These are phyloP conservation scores for Trogon melanurus DNA, from an alignment of 2,113 vertebrate genomes.

Conservation along the genomic window DNA sequence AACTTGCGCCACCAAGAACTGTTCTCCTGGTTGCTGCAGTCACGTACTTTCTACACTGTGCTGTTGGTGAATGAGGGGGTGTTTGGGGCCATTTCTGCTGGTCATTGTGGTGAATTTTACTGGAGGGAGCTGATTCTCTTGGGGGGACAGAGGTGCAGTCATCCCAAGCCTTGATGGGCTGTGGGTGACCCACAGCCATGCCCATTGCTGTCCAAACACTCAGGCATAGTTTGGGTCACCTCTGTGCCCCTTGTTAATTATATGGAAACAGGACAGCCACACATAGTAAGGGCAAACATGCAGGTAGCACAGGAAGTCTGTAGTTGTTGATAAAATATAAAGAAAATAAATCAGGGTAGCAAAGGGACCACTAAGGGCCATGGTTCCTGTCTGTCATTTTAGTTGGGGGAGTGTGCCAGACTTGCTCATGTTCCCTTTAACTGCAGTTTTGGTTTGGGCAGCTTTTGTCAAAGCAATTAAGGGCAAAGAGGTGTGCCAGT, in stretches of 20 bases:
- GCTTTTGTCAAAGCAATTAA: background rate
- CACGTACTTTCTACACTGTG: rapidly evolving
- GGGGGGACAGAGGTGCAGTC: background rate
- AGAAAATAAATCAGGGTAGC: background rate
- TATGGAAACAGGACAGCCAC: background rate
- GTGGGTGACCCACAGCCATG: background rate
- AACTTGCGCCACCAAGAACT: background rate
- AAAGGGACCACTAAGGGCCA: background rate
- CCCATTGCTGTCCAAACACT: background rate
- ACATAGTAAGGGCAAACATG: background rate
- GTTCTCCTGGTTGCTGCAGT: background rate
- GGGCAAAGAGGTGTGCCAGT: background rate
- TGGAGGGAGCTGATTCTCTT: background rate
- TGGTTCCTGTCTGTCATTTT: background rate
- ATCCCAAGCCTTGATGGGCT: background rate
- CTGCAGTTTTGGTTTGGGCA: background rate
- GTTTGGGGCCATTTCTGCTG: background rate
- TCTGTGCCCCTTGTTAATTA: background rate
- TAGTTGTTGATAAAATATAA: background rate
- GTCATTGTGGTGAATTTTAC: background rate
- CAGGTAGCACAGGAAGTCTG: background rate
- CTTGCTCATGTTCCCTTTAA: background rate
- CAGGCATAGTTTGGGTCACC: background rate
- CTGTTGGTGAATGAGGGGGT: background rate
- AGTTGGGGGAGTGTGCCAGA: background rate